Evolutionary conservation across 1,140 invertebrate species (phyloP).

Genomic region (Saccostrea echinata): DNA sequence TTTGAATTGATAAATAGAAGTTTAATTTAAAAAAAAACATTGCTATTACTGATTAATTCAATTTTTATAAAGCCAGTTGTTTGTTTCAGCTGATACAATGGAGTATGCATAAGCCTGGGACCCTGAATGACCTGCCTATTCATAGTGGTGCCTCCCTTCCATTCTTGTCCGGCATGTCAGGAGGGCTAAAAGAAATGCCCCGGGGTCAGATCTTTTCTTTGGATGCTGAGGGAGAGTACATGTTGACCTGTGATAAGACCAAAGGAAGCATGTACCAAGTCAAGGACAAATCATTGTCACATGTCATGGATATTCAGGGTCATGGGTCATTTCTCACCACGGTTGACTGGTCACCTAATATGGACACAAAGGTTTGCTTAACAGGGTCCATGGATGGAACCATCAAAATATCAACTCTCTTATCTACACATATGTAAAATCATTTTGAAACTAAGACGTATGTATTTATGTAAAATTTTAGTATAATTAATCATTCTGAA

Average conservation of each 20-base stretch:
- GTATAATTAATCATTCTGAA: no score
- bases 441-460: background rate
- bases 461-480: no score
- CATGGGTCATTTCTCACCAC: slow-evolving; percentile 82
- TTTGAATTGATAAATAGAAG: no score
- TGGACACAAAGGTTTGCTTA: slow-evolving; percentile 84
- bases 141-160: slow-evolving; percentile 73
- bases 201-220: slow-evolving; percentile 82
- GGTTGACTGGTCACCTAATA: slow-evolving; percentile 85
- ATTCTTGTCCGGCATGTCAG: slow-evolving; percentile 62
- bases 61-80: background rate
- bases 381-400: slow-evolving; percentile 84
- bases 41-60: no score
- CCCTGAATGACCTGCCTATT: slow-evolving; percentile 80
- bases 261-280: slow-evolving; percentile 85
- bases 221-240: slow-evolving; percentile 83
- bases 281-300: slow-evolving; percentile 50
- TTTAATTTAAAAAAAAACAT: no score
- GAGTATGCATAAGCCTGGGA: slow-evolving; percentile 82
- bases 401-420: slow-evolving; percentile 84
- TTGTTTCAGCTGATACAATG: slow-evolving; percentile 81
- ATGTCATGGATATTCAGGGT: slow-evolving; percentile 82
- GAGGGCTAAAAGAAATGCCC: slow-evolving; percentile 66
- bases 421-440: slow-evolving; percentile 68
- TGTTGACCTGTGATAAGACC: slow-evolving; percentile 83